Evolutionary conservation across 2,888 invertebrate genomes (phyloP), one percentile per base, ranked within the genome.

Genomic region (Aspidapion aeneum): DNA sequence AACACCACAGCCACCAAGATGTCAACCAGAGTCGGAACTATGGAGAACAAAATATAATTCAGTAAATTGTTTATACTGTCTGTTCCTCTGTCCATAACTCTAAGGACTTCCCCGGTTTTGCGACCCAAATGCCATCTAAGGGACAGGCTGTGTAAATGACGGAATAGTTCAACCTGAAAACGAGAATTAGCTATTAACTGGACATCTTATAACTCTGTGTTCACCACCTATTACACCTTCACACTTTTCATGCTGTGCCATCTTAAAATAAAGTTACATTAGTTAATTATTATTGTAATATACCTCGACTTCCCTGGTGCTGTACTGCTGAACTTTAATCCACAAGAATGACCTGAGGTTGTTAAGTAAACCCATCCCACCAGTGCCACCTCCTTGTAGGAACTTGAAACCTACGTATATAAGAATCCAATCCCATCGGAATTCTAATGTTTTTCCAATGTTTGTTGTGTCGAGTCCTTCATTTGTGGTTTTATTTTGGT

Each of bases 61-160:
- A 98, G 85, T 9, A 99, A 83, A 79, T 91, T 95, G 81, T 97
- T 96, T 71, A 98, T 95, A 61, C 96, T 96, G 73, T 94, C 95
- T 0, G 98, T 98, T 69, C 98, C 98, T 66, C 98, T 85, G 81
- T 99, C 98, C 93, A 99, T 97, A 0, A 98, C 90, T 48, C 97
- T 84, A 1, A 98, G 82, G 0, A 99, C 96, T 82, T 99, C 98
- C 1, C 98, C 98, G 0, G 98, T 98, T 82, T 98, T 98, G 12
- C 98, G 83, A 1, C 90, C 86, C 48, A 98, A 82, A 80, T 99
- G 98, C 98, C 98, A 99, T 20, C 93, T 86, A 57, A 99, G 83
- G 2, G 97, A 96, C 61, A 99, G 80, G 63, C 89, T 85, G 79
- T 98, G 98, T 17, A 98, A 84, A 80, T 98, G 97, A 55, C 87